Conservation (phyloP, 92 coral and sea anemone species). For the Bergia puertoricense region DNA sequence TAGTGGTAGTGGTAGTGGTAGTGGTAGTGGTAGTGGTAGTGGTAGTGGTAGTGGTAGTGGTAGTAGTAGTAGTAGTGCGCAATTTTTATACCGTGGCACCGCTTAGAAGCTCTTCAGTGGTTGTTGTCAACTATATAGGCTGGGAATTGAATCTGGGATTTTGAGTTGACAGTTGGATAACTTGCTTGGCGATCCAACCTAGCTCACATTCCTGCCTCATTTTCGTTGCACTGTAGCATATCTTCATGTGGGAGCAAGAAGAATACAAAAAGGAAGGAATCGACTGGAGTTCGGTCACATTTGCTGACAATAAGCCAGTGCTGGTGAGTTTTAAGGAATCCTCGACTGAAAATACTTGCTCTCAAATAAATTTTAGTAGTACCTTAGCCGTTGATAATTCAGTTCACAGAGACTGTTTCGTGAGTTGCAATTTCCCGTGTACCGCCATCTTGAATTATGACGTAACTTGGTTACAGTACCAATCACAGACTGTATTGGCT, state of each 20-base stretch:
- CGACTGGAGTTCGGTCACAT: conserved; percentile 79
- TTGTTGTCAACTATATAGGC: too few species aligned
- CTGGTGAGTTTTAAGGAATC: conserved; percentile 52
- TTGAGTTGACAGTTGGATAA: neutral
- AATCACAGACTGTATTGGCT: too few species aligned
- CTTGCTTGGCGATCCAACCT: neutral
- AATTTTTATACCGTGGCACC: too few species aligned
- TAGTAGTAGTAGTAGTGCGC: too few species aligned
- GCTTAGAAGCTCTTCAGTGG: too few species aligned
- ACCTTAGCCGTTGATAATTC: neutral
- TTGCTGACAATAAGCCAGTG: conserved; percentile 85
- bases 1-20: neutral
- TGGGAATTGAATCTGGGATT: too few species aligned
- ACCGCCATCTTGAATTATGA: neutral
- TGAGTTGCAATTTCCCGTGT: neutral
- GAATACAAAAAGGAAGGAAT: conserved; percentile 87
- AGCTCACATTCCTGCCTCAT: neutral
- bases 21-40: too few species aligned
- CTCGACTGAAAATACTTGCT: neutral
- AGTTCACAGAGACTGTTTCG: neutral
- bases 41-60: too few species aligned
- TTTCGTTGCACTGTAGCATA: conserved; percentile 59
- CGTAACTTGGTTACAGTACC: neutral
- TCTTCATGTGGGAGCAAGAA: conserved; percentile 92
- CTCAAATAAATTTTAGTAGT: neutral